phyloP scores from a whole-genome alignment of 2,888 invertebrate genomes.

The Dinocampus coccinellae region DNA sequence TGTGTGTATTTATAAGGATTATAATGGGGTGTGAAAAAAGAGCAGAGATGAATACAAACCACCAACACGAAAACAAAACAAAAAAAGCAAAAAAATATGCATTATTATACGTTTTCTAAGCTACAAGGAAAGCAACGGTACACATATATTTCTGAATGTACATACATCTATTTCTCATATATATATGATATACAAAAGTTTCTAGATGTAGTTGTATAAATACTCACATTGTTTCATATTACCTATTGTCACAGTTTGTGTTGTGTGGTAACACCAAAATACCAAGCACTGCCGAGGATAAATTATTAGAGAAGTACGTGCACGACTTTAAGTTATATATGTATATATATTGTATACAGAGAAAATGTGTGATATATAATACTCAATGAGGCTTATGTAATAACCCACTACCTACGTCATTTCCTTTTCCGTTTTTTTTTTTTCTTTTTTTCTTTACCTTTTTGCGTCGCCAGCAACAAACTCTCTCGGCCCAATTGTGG shows the following conservation, averaged over 20 bases:
- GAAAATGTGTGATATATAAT: neutral
- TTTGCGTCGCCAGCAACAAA: neutral
- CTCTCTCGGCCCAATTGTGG: neutral
- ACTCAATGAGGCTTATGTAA: neutral
- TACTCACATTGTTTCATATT: neutral
- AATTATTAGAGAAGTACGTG: conserved; percentile 23
- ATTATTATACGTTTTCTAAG: conserved; percentile 41
- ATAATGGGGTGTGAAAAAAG: neutral
- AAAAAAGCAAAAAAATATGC: neutral
- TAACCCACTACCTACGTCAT: conserved; percentile 5
- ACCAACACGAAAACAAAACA: neutral
- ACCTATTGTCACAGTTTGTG: conserved; percentile 2
- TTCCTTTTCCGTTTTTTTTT: neutral
- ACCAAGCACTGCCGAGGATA: conserved; percentile 21
- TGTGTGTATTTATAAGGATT: neutral
- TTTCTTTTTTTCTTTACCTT: too few relatives aligned
- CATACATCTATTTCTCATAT: too few relatives aligned
- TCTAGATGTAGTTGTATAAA: neutral
- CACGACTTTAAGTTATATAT: conserved; percentile 12
- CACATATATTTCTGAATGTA: neutral
- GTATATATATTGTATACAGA: too few relatives aligned
- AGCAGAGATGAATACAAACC: neutral
- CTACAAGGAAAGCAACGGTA: conserved; percentile 51
- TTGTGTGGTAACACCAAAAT: neutral
- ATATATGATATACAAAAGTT: neutral